phyloP scores from a whole-genome alignment of 2,797 vertebrate genomes.

The Schizopygopsis malacanthus region DNA sequence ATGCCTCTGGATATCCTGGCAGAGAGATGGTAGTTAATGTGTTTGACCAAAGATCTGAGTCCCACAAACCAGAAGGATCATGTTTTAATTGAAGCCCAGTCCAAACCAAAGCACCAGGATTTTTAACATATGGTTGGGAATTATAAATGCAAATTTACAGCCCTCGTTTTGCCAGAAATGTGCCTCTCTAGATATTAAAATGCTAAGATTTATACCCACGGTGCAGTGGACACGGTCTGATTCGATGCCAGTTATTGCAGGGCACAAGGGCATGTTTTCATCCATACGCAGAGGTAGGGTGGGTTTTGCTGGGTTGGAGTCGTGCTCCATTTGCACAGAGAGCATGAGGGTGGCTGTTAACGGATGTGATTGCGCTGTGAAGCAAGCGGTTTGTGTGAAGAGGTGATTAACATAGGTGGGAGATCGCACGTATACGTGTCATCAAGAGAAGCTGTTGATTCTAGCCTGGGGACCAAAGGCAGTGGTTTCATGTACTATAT shows the following conservation, averaged over 20 bases:
- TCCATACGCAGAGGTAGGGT: background rate
- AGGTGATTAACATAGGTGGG: conserved; percentile 65
- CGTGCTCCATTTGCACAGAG: conserved; percentile 47
- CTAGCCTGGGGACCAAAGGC: conserved; percentile 57
- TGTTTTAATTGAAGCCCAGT: conserved; percentile 69
- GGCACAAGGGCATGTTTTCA: conserved; percentile 45
- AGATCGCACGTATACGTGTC: conserved; percentile 64
- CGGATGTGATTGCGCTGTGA: conserved; percentile 61
- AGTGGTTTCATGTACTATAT: conserved; percentile 41
- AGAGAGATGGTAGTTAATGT: conserved; percentile 54
- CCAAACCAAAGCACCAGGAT: conserved; percentile 63
- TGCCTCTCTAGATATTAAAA: conserved; percentile 62
- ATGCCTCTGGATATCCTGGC: conserved; percentile 64
- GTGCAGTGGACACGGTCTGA: conserved; percentile 63
- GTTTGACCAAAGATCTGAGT: conserved; percentile 68
- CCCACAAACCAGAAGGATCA: conserved; percentile 60
- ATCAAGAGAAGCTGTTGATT: conserved; percentile 63
- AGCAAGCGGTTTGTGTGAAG: conserved; percentile 56
- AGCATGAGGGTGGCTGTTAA: conserved; percentile 55
- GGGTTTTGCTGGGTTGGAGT: conserved; percentile 40
- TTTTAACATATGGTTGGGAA: conserved; percentile 69
- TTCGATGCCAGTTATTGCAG: conserved; percentile 44
- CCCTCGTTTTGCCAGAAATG: conserved; percentile 53
- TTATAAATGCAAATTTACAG: conserved; percentile 71
- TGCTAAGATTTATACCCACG: conserved; percentile 62